Evolutionary conservation across 2,888 invertebrate species (phyloP).

Genomic region (Calameuta idolon): DNA sequence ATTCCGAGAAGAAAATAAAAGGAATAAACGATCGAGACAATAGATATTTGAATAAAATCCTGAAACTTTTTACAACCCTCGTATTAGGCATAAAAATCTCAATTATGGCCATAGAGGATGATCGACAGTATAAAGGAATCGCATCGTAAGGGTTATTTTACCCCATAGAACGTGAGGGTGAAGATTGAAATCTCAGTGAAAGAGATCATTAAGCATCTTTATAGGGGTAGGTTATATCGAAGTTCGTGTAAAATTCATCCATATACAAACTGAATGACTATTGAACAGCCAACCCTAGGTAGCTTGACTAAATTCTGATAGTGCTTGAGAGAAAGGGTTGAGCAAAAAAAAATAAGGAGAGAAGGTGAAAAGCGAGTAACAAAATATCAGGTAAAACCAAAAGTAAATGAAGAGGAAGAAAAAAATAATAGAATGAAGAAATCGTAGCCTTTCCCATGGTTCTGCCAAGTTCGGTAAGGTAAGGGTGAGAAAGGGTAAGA

Average conservation of each 20-base stretch:
- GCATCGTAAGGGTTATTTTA: neutral
- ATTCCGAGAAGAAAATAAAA: too few relatives aligned
- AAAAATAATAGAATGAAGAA: neutral
- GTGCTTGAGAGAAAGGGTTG: neutral
- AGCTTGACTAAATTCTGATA: neutral
- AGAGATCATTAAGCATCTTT: neutral
- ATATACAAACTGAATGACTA: neutral
- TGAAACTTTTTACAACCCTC: neutral
- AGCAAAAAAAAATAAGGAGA: neutral
- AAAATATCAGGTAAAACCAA: neutral
- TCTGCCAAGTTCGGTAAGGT: neutral
- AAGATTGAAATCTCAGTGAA: neutral
- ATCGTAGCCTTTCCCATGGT: neutral
- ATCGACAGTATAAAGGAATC: neutral
- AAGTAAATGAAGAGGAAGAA: neutral
- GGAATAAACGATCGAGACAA: neutral
- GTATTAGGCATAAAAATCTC: neutral
- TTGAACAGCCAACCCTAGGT: neutral
- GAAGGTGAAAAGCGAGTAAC: neutral
- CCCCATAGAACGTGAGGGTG: neutral
- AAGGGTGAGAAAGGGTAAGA: slow-evolving; percentile 5
- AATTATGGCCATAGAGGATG: neutral
- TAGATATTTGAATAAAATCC: neutral
- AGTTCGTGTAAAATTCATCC: neutral
- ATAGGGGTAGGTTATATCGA: neutral